A percentile compares a stretch with the other conserved stretches of the same genome.
These are phyloP conservation scores for Agapornis roseicollis DNA, from an alignment of 2,113 vertebrate genomes.

Conservation along the genomic window DNA sequence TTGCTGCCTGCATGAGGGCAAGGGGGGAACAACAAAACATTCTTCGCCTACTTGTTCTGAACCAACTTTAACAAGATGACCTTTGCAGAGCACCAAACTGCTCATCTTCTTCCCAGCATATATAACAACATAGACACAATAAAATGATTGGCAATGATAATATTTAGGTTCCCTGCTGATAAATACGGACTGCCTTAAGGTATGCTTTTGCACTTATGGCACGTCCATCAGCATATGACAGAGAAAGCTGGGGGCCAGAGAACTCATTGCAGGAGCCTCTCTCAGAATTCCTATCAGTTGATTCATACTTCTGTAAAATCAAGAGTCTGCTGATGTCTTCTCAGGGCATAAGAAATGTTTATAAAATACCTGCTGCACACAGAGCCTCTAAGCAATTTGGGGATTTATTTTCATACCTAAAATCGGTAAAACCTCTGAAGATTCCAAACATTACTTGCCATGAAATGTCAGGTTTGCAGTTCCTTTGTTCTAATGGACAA, in stretches of 20 bases:
- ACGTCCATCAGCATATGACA: background rate
- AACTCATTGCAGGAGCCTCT: background rate
- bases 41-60: background rate
- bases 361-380: background rate
- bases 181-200: background rate
- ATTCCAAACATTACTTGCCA: background rate
- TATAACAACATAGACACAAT: accelerated
- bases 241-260: background rate
- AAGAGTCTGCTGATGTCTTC: background rate
- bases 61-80: background rate
- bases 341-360: background rate
- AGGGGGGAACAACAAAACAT: accelerated
- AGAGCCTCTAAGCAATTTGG: background rate
- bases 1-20: background rate
- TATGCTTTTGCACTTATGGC: background rate
- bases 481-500: slow-evolving; percentile 68
- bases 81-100: background rate
- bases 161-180: background rate
- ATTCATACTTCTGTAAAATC: background rate
- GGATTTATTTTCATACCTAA: background rate
- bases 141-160: background rate
- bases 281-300: background rate
- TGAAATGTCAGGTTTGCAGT: background rate
- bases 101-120: background rate
- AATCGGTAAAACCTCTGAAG: background rate